phyloP scores from a whole-genome alignment of 2,888 invertebrate species.

The Drosophila putrida region DNA sequence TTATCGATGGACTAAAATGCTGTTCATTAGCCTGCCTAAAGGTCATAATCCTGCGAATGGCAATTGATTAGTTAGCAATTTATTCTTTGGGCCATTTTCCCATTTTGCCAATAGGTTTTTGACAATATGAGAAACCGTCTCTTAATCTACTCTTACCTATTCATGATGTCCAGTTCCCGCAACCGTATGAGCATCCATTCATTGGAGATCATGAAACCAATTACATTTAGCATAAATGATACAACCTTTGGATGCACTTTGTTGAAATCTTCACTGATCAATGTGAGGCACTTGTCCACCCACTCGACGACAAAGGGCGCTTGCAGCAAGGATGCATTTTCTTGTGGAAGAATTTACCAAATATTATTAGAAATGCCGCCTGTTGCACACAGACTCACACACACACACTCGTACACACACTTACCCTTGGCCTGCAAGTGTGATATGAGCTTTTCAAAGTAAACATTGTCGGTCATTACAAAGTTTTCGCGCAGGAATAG shows the following conservation, averaged over 20 bases:
- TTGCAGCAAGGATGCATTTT: conserved; percentile 82
- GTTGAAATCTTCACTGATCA: conserved; percentile 82
- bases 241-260: conserved; percentile 86
- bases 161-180: conserved; percentile 84
- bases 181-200: conserved; percentile 88
- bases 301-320: conserved; percentile 85
- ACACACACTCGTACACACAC: conserved; percentile 20
- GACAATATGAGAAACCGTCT: too few species aligned
- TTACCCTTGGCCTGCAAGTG: conserved; percentile 87
- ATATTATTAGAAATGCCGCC: conserved; percentile 32
- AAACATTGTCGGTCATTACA: conserved; percentile 86
- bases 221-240: conserved; percentile 89
- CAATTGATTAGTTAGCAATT: neutral
- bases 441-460: conserved; percentile 88
- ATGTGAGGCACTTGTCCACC: conserved; percentile 85
- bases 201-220: conserved; percentile 87
- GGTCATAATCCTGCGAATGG: conserved; percentile 63
- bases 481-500: conserved; percentile 79
- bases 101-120: too few species aligned
- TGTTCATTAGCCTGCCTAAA: conserved; percentile 68
- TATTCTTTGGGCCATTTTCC: neutral
- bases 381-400: conserved; percentile 37
- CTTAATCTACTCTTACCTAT: conserved; percentile 64
- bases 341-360: conserved; percentile 59
- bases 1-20: conserved; percentile 87